phyloP scores from a whole-genome alignment of 2,888 invertebrate genomes.

The Drosophila rubida region DNA sequence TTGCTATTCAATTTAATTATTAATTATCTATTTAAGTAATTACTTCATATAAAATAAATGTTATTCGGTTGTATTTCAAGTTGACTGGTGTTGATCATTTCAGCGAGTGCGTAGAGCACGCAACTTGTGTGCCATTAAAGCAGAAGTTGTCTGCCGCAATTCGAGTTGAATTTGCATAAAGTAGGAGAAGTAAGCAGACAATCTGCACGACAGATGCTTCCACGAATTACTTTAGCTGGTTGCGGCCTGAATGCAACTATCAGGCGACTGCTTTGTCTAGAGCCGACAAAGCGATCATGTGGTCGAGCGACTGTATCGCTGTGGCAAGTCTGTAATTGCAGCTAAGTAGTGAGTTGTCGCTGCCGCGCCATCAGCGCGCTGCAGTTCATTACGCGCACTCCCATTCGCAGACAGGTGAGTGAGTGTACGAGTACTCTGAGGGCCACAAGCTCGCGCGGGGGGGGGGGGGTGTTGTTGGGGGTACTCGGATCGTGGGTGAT shows the following conservation, averaged over 20 bases:
- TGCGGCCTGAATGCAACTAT: background rate
- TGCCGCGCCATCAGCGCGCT: constrained; percentile 23
- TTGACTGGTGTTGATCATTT: too few species aligned
- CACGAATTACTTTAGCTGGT: background rate
- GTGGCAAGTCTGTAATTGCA: constrained; percentile 33
- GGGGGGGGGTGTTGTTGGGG: too few species aligned
- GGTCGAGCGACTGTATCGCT: too few species aligned
- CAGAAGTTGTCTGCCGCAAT: too few species aligned
- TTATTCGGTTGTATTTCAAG: too few species aligned
- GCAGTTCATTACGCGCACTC: constrained; percentile 33
- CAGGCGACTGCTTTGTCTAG: background rate
- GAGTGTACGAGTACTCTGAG: constrained; percentile 11
- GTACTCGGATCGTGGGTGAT: constrained; percentile 36
- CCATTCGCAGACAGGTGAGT: background rate
- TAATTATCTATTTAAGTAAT: too few species aligned
- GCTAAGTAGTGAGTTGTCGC: constrained; percentile 25
- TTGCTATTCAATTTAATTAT: too few species aligned
- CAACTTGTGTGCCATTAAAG: too few species aligned
- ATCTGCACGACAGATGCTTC: background rate
- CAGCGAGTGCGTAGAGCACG: too few species aligned
- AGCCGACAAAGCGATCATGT: background rate
- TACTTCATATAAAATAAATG: too few species aligned
- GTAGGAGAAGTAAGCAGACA: background rate
- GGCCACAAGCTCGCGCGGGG: constrained; percentile 36
- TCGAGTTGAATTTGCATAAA: background rate